Conservation (phyloP, 2,888 invertebrate species). For the Oscheius onirici region DNA sequence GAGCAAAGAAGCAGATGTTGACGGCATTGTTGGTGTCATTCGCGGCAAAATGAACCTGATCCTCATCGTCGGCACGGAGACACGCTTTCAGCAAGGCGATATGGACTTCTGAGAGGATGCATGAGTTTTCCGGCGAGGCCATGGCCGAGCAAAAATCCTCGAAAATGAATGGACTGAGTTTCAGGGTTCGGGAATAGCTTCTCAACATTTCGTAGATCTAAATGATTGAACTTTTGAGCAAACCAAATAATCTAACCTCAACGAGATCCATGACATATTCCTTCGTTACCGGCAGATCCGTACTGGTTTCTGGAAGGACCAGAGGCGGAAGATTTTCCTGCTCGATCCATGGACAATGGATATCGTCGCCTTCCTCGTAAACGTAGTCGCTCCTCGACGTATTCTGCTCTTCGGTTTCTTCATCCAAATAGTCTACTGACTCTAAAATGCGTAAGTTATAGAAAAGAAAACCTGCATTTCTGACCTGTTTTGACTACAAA, state of each 20-base stretch:
- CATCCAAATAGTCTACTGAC: slow-evolving; percentile 2
- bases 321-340: slow-evolving; percentile 51
- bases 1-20: slow-evolving; percentile 88
- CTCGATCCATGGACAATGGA: slow-evolving; percentile 59
- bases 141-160: slow-evolving; percentile 96
- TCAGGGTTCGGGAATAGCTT: slow-evolving; percentile 85
- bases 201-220: slow-evolving; percentile 90
- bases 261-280: slow-evolving; percentile 46
- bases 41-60: slow-evolving; percentile 74
- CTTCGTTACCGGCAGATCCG: slow-evolving; percentile 46
- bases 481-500: slow-evolving; percentile 9
- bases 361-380: slow-evolving; percentile 7
- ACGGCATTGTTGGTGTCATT: slow-evolving; percentile 96
- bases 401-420: slow-evolving; percentile 22
- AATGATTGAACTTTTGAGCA: slow-evolving; percentile 15
- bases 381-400: slow-evolving; percentile 24
- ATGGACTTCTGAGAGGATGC: slow-evolving; percentile 90
- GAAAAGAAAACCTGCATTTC: too few species aligned
- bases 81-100: slow-evolving; percentile 87
- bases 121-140: slow-evolving; percentile 84
- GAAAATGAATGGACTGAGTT: slow-evolving; percentile 90
- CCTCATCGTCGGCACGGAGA: slow-evolving; percentile 89
- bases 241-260: slow-evolving; percentile 37
- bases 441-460: not conserved
- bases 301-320: slow-evolving; percentile 50